These are phyloP conservation scores for Leucoma salicis DNA, from an alignment of 2,888 invertebrate genomes.

Conservation along the genomic window DNA sequence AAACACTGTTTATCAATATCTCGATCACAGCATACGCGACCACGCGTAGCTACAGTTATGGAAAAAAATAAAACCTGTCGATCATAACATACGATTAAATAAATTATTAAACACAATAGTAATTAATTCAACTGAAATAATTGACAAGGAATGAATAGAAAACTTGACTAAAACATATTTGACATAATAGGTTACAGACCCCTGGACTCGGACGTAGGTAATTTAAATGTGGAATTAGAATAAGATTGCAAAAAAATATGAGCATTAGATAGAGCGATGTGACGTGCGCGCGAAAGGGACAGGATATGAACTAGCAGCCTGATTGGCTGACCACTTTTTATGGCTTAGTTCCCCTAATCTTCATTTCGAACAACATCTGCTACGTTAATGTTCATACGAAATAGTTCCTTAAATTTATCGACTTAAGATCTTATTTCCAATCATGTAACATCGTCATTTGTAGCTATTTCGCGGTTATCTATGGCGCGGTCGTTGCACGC, in stretches of 20 bases:
- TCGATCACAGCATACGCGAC: conserved; percentile 57
- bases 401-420: conserved; percentile 73
- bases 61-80: conserved; percentile 55
- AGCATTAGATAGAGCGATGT: conserved; percentile 74
- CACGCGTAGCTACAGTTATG: conserved; percentile 45
- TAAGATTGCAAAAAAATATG: conserved; percentile 78
- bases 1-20: conserved; percentile 51
- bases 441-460: conserved; percentile 47
- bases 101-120: conserved; percentile 30
- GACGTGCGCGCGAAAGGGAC: conserved; percentile 56
- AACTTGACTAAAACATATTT: conserved; percentile 14
- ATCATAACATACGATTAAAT: conserved; percentile 59
- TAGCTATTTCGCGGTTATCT: conserved; percentile 56
- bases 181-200: conserved; percentile 63
- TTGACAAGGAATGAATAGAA: conserved; percentile 21
- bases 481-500: conserved; percentile 66
- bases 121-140: conserved; percentile 30
- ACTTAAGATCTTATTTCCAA: conserved; percentile 69
- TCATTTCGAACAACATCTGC: conserved; percentile 79
- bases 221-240: conserved; percentile 80
- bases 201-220: conserved; percentile 67
- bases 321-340: conserved; percentile 80
- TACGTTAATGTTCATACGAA: conserved; percentile 72
- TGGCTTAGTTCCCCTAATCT: conserved; percentile 82
- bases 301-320: conserved; percentile 44